Evolutionary conservation across 2,888 invertebrate genomes (phyloP).

Genomic region (Agrilus cyanescens): DNA sequence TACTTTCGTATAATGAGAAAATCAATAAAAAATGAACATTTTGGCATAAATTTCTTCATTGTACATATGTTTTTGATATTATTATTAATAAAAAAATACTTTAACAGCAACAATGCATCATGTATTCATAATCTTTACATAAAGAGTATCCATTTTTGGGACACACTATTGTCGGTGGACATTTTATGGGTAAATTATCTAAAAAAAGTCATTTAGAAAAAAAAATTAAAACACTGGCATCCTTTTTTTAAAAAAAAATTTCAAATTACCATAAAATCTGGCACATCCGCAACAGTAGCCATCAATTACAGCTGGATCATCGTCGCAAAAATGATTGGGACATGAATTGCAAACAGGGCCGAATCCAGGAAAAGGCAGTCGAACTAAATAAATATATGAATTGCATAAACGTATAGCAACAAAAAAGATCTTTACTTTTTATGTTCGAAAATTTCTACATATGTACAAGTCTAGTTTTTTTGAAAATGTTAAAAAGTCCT

Average conservation of each 20-base stretch:
- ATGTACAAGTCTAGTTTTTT: too few relatives aligned
- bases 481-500: too few relatives aligned
- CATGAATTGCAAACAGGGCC: conserved; percentile 45
- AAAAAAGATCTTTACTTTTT: too few relatives aligned
- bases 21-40: too few relatives aligned
- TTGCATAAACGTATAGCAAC: too few relatives aligned
- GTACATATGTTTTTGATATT: too few relatives aligned
- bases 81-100: too few relatives aligned
- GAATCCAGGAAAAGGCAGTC: conserved; percentile 41
- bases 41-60: too few relatives aligned
- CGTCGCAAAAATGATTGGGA: conserved; percentile 44
- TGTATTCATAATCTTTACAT: conserved; percentile 51
- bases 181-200: conserved; percentile 46
- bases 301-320: conserved; percentile 47
- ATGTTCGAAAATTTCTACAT: too few relatives aligned
- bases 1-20: too few relatives aligned
- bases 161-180: conserved; percentile 43
- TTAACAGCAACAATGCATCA: conserved; percentile 52
- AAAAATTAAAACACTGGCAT: neutral
- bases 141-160: conserved; percentile 44
- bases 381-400: conserved; percentile 33
- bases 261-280: conserved; percentile 37
- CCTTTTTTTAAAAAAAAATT: conserved; percentile 1
- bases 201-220: conserved; percentile 19
- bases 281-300: conserved; percentile 57